Evolutionary conservation across 2,888 invertebrate species (phyloP).

Genomic region (Pheosia tremula): DNA sequence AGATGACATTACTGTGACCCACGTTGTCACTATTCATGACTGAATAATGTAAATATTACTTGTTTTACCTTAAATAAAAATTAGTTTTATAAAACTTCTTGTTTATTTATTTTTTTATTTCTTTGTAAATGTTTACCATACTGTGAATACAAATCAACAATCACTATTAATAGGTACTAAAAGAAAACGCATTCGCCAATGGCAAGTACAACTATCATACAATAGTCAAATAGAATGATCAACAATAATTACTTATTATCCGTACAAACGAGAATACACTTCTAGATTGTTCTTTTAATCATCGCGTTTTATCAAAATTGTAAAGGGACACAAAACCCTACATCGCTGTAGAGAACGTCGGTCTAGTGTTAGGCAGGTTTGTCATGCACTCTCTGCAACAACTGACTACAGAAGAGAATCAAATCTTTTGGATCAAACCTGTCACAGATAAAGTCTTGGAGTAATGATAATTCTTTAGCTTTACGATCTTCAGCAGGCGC

Average conservation of each 20-base stretch:
- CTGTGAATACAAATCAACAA: neutral
- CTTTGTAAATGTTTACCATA: neutral
- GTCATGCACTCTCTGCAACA: slow-evolving; percentile 56
- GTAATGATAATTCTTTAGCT: slow-evolving; percentile 45
- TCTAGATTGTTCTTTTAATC: neutral
- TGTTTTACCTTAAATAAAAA: slow-evolving; percentile 76
- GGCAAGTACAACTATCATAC: neutral
- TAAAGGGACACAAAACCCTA: slow-evolving; percentile 8
- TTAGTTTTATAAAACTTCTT: slow-evolving; percentile 57
- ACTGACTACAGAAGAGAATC: slow-evolving; percentile 60
- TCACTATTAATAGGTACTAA: neutral
- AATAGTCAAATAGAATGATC: neutral
- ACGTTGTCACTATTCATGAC: slow-evolving; percentile 66
- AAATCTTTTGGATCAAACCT: slow-evolving; percentile 59
- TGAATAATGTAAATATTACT: slow-evolving; percentile 80
- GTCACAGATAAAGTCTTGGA: slow-evolving; percentile 55
- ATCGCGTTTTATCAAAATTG: neutral
- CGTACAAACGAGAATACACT: too few relatives aligned
- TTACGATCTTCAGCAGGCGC: slow-evolving; percentile 23
- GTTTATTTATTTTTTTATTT: slow-evolving; percentile 34
- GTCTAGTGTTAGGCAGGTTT: slow-evolving; percentile 37
- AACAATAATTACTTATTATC: neutral
- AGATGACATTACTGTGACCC: slow-evolving; percentile 49
- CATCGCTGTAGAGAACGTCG: slow-evolving; percentile 11
- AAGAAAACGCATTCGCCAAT: neutral